These are phyloP conservation scores for Donacobius atricapilla DNA, from an alignment of 2,113 vertebrate species.

Conservation along the genomic window DNA sequence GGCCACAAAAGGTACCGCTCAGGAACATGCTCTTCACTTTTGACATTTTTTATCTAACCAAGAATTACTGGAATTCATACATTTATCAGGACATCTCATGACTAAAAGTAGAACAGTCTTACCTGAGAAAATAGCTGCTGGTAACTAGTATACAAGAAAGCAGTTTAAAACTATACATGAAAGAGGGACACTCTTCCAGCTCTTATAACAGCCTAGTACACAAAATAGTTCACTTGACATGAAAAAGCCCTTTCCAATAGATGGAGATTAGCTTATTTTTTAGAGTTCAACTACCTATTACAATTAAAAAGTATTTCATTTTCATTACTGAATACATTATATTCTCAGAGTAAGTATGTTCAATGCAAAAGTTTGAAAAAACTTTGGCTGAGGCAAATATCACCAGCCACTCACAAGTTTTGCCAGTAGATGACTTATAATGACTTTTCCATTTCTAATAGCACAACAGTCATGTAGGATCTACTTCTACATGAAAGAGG, in stretches of 20 bases:
- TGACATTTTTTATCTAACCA: not conserved
- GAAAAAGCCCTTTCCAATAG: not conserved
- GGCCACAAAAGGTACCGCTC: not conserved
- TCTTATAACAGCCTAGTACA: not conserved
- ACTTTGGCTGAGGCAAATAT: not conserved
- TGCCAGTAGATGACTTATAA: not conserved
- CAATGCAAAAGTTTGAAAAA: not conserved
- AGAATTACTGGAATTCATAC: not conserved
- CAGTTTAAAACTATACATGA: not conserved
- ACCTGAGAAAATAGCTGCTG: not conserved
- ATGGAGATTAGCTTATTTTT: not conserved
- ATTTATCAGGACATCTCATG: not conserved
- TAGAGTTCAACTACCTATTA: not conserved
- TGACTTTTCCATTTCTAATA: not conserved
- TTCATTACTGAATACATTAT: not conserved
- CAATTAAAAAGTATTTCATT: not conserved
- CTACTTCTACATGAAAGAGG: not conserved
- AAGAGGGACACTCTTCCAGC: not conserved
- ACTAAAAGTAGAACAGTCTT: not conserved
- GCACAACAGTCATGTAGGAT: not conserved
- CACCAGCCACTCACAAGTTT: not conserved
- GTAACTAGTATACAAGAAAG: not conserved
- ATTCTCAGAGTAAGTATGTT: not conserved
- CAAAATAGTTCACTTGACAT: not conserved
- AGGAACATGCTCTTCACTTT: not conserved